These are phyloP conservation scores for Magallana ariakensis DNA, from an alignment of 1,140 invertebrate species.

Conservation along the genomic window DNA sequence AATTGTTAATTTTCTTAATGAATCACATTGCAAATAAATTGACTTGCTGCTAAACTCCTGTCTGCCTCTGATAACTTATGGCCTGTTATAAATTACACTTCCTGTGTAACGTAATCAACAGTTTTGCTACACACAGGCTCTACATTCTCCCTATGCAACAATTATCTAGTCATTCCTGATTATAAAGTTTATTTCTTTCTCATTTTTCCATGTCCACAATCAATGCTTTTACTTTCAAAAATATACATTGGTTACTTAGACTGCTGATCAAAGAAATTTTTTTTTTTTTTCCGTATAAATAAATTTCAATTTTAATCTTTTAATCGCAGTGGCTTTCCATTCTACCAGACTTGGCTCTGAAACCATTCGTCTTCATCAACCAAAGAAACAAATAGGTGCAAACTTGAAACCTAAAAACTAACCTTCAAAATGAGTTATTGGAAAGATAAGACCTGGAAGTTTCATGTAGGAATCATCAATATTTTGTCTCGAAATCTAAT, in stretches of 20 bases:
- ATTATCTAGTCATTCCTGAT: neutral
- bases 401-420: neutral
- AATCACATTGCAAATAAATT: conserved; percentile 33
- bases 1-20: conserved; percentile 15
- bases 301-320: neutral
- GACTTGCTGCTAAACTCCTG: neutral
- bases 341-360: neutral
- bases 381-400: conserved; percentile 26
- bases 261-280: no score
- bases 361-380: neutral
- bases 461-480: conserved; percentile 28
- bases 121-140: neutral
- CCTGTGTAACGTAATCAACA: neutral
- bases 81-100: neutral
- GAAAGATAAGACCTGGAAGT: neutral
- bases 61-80: neutral
- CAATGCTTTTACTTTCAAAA: no score
- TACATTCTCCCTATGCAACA: neutral
- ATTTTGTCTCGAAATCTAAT: neutral
- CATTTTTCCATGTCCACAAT: no score
- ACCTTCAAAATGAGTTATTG: conserved; percentile 22
- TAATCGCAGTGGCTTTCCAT: no score
- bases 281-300: no score
- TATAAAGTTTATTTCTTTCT: no score
- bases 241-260: no score